A percentile compares a stretch with the other conserved stretches of the same genome.
These are phyloP conservation scores for Drosophila helvetica DNA, from an alignment of 2,888 invertebrate genomes.

Conservation along the genomic window DNA sequence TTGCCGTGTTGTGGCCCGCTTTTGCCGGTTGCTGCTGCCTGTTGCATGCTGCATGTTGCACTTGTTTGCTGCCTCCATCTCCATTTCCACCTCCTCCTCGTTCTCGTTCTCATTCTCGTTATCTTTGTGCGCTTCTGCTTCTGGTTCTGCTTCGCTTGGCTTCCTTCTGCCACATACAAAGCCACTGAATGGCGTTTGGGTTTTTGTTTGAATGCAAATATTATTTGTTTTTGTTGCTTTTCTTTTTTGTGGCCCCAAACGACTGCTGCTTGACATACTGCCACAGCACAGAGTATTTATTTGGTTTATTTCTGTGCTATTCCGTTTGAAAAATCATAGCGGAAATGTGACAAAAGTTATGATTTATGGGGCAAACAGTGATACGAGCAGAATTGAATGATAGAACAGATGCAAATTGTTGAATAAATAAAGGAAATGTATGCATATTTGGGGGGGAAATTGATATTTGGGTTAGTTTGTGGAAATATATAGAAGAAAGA, in stretches of 20 bases:
- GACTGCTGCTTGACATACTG: conserved; percentile 7
- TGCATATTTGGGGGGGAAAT: neutral
- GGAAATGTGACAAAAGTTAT: conserved; percentile 22
- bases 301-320: neutral
- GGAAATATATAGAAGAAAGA: no score
- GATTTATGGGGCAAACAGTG: conserved; percentile 14
- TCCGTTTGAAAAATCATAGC: conserved; percentile 3
- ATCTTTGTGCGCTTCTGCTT: conserved; percentile 10
- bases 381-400: conserved; percentile 5
- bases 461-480: neutral
- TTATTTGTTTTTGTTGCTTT: neutral
- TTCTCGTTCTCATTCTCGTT: conserved; percentile 43
- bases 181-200: conserved; percentile 25
- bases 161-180: conserved; percentile 29
- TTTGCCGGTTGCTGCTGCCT: conserved; percentile 46
- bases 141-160: conserved; percentile 27
- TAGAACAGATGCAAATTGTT: neutral
- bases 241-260: neutral
- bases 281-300: neutral
- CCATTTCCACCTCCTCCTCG: neutral
- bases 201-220: conserved; percentile 54
- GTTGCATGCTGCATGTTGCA: conserved; percentile 37
- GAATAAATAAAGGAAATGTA: neutral
- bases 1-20: conserved; percentile 44
- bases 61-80: conserved; percentile 1